Evolutionary conservation across 2,113 vertebrate genomes (phyloP).

Genomic region (Lepus americanus): DNA sequence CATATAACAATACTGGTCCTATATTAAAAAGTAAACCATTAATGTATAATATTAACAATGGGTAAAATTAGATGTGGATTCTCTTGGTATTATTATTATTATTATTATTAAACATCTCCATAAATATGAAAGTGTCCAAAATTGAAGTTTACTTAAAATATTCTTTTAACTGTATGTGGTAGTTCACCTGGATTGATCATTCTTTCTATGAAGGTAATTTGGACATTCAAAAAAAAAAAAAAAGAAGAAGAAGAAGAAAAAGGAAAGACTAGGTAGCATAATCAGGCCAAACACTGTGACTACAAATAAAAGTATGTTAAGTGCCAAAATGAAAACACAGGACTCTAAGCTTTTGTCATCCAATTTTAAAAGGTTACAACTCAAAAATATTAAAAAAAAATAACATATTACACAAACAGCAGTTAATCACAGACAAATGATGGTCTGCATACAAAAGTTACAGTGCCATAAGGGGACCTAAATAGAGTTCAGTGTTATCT

Average conservation of each 20-base stretch:
- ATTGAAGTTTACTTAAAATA: background rate
- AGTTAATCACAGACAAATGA: background rate
- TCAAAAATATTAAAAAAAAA: background rate
- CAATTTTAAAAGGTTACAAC: background rate
- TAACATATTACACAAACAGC: background rate
- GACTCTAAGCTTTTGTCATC: background rate
- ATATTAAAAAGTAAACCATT: background rate
- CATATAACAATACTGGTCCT: background rate
- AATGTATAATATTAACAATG: background rate
- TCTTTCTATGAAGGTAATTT: background rate
- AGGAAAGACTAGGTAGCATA: background rate
- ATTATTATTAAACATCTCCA: background rate
- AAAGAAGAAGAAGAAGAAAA: no score
- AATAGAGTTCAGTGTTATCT: background rate
- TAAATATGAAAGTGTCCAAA: background rate
- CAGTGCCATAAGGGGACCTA: background rate
- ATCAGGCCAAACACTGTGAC: background rate
- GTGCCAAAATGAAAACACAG: background rate
- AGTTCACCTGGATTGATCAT: background rate
- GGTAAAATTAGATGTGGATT: background rate
- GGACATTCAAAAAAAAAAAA: background rate
- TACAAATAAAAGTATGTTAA: background rate
- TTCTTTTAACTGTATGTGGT: background rate
- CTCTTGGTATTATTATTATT: background rate
- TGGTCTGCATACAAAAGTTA: no score